These are phyloP conservation scores for Coelinius sp. DNA, from an alignment of 2,888 invertebrate species.

Conservation along the genomic window DNA sequence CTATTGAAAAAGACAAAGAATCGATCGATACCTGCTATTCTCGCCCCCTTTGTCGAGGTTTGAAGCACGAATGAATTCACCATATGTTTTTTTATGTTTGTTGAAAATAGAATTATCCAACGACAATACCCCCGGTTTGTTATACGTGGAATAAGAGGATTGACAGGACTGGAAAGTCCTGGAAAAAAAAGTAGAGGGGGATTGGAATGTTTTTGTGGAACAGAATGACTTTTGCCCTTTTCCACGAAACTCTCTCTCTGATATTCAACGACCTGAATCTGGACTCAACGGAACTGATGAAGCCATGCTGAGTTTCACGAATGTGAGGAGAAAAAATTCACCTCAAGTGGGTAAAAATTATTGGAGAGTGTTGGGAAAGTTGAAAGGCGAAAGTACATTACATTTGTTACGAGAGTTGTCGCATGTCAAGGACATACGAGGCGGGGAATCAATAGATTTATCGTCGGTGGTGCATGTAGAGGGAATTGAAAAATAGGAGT, in stretches of 20 bases:
- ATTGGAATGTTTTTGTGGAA: neutral
- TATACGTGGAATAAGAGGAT: neutral
- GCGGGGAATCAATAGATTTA: constrained; percentile 6
- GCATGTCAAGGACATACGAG: constrained; percentile 21
- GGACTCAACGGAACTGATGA: neutral
- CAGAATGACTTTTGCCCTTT: constrained; percentile 2
- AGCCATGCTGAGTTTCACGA: constrained; percentile 2
- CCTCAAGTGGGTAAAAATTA: constrained; percentile 7
- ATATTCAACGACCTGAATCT: constrained; percentile 21
- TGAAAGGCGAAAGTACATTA: neutral
- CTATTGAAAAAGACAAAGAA: constrained; percentile 11
- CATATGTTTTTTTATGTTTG: constrained; percentile 4
- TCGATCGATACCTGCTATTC: constrained; percentile 32
- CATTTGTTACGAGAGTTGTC: constrained; percentile 9
- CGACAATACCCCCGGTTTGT: constrained; percentile 5
- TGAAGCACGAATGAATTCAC: constrained; percentile 16
- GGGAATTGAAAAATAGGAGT: neutral
- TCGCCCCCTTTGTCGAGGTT: constrained; percentile 23
- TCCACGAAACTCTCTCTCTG: neutral
- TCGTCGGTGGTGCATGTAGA: neutral
- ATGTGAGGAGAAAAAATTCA: neutral
- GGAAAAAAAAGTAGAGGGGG: neutral
- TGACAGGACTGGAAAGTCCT: neutral
- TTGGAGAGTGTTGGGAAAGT: neutral
- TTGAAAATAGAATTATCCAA: constrained; percentile 17